Evolutionary conservation across 2,888 invertebrate genomes (phyloP), one percentile per base, ranked within the genome.

Genomic region (Drosophila aldrichi): DNA sequence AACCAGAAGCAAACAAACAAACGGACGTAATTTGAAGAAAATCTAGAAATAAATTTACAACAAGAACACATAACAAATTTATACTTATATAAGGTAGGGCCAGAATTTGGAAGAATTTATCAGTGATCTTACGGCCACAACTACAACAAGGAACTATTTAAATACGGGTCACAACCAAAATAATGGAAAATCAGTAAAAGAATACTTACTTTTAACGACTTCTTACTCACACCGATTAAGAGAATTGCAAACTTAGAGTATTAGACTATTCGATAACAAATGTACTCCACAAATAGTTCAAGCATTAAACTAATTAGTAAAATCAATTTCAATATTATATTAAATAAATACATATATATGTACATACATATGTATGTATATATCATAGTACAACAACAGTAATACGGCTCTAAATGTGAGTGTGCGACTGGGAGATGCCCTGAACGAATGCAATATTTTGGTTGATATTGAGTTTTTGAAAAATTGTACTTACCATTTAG

Each of bases 141-240:
- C 43, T 70, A 80, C 63, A 71, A 67, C 44, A 48, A 48, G 68
- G 71, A 82, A 88, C 86, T 82, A 82, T 79, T 73, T 68, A 55
- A 87, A 83, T 83, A 83, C 83, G 83, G 83, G 83, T 83, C 89
- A 87, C 79, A 58, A 22, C 55, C 70, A 77, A 62, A 29, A 34
- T 25, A 22, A 51, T 14, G 40, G 3, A 10, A 64, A 52, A 36
- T 55, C 55, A 69, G 46, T 16, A 7, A 62, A 18, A 18, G 48
- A 20, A 22, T 29, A 63, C 44, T 34, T 44, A 55, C 41, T 41
- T 29, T 46, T 38, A 46, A 43, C 38, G 38, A 46, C 58, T 52
- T 52, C 51, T 14, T 18, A 60, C 25, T 34, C 32, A 40, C 61
- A 48, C 46, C 40, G 62, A 41, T 38, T 65, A 48, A 38, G 16